Conservation (phyloP, 2,113 vertebrate genomes). For the Gopherus evgoodei region DNA sequence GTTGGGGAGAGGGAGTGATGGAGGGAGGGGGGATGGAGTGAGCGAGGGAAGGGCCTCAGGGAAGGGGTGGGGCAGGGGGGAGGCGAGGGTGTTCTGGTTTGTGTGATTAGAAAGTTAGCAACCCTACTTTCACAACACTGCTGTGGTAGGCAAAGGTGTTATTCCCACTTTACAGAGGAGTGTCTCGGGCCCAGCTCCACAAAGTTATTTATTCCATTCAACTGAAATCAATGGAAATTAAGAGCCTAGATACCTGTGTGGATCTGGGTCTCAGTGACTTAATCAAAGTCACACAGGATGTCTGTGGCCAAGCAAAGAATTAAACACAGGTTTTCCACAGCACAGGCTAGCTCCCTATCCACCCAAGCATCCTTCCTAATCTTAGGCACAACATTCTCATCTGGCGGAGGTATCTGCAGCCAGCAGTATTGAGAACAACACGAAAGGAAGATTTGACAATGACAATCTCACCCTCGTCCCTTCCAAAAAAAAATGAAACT, state of each 20-base stretch:
- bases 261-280: not conserved
- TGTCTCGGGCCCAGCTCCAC: not conserved
- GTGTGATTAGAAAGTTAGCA: too few species aligned
- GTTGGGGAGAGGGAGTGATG: too few species aligned
- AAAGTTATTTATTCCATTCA: not conserved
- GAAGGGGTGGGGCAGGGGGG: too few species aligned
- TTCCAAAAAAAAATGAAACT: not conserved
- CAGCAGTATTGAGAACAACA: not conserved
- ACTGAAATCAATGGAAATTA: not conserved
- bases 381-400: not conserved
- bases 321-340: not conserved
- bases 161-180: not conserved
- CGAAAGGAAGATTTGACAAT: not conserved
- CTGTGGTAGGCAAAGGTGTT: not conserved
- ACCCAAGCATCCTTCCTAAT: not conserved
- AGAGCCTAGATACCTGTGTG: not conserved
- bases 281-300: not conserved
- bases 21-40: too few species aligned
- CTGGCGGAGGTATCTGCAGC: not conserved
- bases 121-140: not conserved
- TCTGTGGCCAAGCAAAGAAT: not conserved
- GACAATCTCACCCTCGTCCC: not conserved
- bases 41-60: too few species aligned
- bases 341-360: not conserved
- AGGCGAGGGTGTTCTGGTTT: too few species aligned